These are phyloP conservation scores for Hestina assimilis DNA, from an alignment of 1,140 invertebrate species.

Conservation along the genomic window DNA sequence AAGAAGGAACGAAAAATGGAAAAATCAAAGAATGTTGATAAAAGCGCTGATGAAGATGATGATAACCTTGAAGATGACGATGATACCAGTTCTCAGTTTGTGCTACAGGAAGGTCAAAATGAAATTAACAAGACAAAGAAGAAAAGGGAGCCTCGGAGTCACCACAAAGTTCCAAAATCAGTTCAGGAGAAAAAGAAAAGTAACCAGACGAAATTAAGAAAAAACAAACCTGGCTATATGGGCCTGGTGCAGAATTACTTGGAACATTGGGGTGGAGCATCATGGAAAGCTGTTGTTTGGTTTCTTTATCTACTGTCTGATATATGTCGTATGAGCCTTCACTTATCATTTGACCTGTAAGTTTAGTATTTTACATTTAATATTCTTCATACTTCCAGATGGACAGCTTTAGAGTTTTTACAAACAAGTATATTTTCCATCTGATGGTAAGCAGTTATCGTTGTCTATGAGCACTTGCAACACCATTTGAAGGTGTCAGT, in stretches of 20 bases:
- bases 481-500: too few relatives aligned
- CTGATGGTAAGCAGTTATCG: too few relatives aligned
- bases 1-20: conserved; percentile 64
- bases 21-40: conserved; percentile 50
- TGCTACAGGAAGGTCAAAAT: conserved; percentile 58
- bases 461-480: too few relatives aligned
- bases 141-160: conserved; percentile 71
- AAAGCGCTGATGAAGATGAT: conserved; percentile 43
- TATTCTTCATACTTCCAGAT: too few relatives aligned
- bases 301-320: conserved; percentile 87
- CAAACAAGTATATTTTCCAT: too few relatives aligned
- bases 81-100: conserved; percentile 50
- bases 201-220: conserved; percentile 63
- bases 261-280: conserved; percentile 83
- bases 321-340: conserved; percentile 86
- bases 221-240: conserved; percentile 65
- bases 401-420: too few relatives aligned
- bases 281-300: conserved; percentile 85
- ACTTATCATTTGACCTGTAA: conserved; percentile 87
- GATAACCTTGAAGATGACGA: conserved; percentile 46
- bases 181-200: conserved; percentile 72
- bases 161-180: conserved; percentile 73
- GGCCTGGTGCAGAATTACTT: conserved; percentile 79
- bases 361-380: conserved; percentile 46
- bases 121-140: conserved; percentile 58